These are phyloP conservation scores for Colius striatus DNA, from an alignment of 2,113 vertebrate genomes.

Conservation along the genomic window DNA sequence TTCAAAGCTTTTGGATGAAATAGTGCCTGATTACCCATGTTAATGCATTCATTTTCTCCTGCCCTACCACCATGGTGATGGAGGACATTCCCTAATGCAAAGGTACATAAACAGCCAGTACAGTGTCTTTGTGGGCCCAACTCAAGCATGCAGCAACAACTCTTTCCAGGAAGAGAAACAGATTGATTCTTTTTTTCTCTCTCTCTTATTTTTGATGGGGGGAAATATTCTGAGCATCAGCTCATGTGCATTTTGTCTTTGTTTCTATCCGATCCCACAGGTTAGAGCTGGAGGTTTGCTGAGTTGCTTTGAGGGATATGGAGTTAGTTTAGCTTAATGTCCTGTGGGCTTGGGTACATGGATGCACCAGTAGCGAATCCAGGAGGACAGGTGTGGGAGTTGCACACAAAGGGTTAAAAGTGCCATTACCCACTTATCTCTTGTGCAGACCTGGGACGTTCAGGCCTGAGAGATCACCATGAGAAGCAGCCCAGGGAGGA, in stretches of 20 bases:
- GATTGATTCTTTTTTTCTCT: neutral
- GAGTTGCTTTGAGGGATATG: neutral
- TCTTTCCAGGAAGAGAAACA: slow-evolving; percentile 6
- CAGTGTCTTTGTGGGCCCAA: neutral
- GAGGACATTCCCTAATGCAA: neutral
- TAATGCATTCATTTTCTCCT: neutral
- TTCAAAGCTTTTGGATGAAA: neutral
- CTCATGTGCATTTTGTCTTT: neutral
- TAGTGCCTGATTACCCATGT: neutral
- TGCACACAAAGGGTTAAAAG: too few relatives aligned
- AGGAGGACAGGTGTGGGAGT: neutral
- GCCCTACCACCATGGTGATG: neutral
- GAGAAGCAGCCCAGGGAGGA: too few relatives aligned
- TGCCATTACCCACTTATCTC: too few relatives aligned
- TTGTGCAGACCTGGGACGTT: too few relatives aligned
- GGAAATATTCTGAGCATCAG: neutral
- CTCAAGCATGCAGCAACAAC: neutral
- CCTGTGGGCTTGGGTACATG: fast-evolving
- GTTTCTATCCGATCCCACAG: neutral
- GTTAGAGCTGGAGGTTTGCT: neutral
- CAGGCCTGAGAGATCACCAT: too few relatives aligned
- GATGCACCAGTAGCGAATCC: fast-evolving
- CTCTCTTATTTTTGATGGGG: fast-evolving
- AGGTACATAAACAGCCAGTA: neutral
- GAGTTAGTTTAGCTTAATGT: neutral